Conservation (phyloP, 2,888 invertebrate species). For the Gari tellinella region DNA sequence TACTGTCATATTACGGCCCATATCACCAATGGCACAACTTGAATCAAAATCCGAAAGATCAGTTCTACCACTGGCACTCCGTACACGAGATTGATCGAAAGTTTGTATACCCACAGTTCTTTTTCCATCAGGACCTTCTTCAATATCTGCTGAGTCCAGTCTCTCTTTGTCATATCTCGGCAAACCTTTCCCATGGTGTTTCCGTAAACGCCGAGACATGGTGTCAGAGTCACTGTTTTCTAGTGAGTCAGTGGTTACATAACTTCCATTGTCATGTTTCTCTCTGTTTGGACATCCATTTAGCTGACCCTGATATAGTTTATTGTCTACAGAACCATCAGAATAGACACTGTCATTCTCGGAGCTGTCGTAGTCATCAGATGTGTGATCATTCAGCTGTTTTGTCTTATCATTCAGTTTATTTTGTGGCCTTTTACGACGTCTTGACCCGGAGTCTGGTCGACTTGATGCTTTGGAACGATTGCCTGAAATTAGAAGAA, state of each 20-base stretch:
- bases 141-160: conserved; percentile 29
- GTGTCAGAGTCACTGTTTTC: conserved; percentile 14
- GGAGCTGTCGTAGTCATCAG: conserved; percentile 77
- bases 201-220: conserved; percentile 39
- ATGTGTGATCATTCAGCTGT: conserved; percentile 63
- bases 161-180: conserved; percentile 5
- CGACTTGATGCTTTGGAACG: conserved; percentile 67
- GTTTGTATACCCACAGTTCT: conserved; percentile 59
- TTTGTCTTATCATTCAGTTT: conserved; percentile 46
- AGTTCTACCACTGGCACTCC: conserved; percentile 27
- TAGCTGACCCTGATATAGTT: background rate
- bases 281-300: conserved; percentile 12
- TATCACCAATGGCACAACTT: conserved; percentile 47
- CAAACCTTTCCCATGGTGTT: conserved; percentile 17
- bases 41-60: conserved; percentile 46
- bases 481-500: conserved; percentile 62
- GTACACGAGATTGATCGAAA: conserved; percentile 5
- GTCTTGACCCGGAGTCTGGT: conserved; percentile 75
- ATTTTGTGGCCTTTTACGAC: conserved; percentile 61
- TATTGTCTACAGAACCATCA: conserved; percentile 66
- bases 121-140: conserved; percentile 31
- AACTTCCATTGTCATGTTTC: background rate
- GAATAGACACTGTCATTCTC: conserved; percentile 77
- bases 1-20: conserved; percentile 50
- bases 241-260: background rate